phyloP scores from a whole-genome alignment of 2,888 invertebrate genomes.

The Yponomeuta sedellus region DNA sequence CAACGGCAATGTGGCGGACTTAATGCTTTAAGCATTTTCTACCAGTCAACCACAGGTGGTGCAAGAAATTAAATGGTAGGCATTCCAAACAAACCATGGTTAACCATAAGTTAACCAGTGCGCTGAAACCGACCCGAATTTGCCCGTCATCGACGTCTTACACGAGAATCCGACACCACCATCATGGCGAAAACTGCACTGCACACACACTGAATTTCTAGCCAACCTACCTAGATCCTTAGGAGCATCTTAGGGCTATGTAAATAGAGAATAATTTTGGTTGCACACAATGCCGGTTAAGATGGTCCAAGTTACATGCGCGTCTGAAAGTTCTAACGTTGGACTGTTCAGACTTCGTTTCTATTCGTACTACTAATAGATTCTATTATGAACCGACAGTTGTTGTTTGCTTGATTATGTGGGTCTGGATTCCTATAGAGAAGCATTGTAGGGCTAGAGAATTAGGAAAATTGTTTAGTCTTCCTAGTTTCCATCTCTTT shows the following conservation, averaged over 20 bases:
- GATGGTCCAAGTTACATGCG: not conserved
- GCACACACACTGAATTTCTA: not conserved
- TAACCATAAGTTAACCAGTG: slow-evolving; percentile 21
- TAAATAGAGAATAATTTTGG: not conserved
- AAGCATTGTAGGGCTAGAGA: not conserved
- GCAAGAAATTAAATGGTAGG: too few relatives aligned
- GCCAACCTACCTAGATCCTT: not conserved
- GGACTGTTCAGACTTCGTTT: not conserved
- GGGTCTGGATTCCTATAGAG: not conserved
- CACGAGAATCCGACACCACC: slow-evolving; percentile 9
- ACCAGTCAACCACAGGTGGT: too few relatives aligned
- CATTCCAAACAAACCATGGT: too few relatives aligned
- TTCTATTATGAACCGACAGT: not conserved
- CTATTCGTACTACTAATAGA: not conserved
- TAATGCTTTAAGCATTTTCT: too few relatives aligned
- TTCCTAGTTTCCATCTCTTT: not conserved
- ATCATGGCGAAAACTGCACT: not conserved
- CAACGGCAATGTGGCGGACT: too few relatives aligned
- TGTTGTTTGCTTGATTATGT: not conserved
- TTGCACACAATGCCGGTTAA: not conserved
- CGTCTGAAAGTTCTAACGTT: not conserved
- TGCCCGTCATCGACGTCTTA: slow-evolving; percentile 17
- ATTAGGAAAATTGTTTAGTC: not conserved
- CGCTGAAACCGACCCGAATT: not conserved
- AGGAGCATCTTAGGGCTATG: not conserved